Percentiles rank a stretch among this genome's conserved stretches.
Conservation (phyloP, 2,797 vertebrate species). For the Acestrorhynchus altus region DNA sequence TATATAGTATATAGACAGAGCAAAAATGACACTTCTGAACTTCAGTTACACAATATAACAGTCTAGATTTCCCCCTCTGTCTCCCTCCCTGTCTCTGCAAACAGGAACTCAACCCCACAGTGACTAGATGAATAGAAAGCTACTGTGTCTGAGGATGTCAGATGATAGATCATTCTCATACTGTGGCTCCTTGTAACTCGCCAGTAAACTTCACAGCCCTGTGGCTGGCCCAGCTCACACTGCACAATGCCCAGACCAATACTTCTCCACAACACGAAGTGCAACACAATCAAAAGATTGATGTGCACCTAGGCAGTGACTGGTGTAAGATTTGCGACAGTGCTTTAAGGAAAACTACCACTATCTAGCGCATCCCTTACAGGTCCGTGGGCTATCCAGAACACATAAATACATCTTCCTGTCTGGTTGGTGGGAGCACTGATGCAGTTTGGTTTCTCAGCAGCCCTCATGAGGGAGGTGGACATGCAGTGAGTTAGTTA, state of each 20-base stretch:
- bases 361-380: conserved; percentile 36
- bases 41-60: not conserved
- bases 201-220: conserved; percentile 4
- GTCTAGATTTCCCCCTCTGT: too few species aligned
- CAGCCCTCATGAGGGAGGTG: not conserved
- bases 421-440: conserved; percentile 5
- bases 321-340: conserved; percentile 40
- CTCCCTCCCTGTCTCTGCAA: not conserved
- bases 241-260: conserved; percentile 22
- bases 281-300: conserved; percentile 40
- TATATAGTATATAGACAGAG: not conserved
- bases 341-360: conserved; percentile 42
- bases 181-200: conserved; percentile 11
- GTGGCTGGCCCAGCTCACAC: not conserved
- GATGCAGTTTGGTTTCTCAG: conserved; percentile 12
- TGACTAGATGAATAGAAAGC: conserved; percentile 17
- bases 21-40: not conserved
- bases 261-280: conserved; percentile 19
- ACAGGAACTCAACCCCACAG: not conserved
- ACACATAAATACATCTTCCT: conserved; percentile 46
- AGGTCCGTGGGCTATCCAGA: conserved; percentile 33
- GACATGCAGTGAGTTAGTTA: conserved; percentile 1
- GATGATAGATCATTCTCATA: conserved; percentile 28
- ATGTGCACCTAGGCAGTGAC: conserved; percentile 16
- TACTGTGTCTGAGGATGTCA: not conserved